phyloP scores from a whole-genome alignment of 2,113 vertebrate species.

The Oxyura jamaicensis region DNA sequence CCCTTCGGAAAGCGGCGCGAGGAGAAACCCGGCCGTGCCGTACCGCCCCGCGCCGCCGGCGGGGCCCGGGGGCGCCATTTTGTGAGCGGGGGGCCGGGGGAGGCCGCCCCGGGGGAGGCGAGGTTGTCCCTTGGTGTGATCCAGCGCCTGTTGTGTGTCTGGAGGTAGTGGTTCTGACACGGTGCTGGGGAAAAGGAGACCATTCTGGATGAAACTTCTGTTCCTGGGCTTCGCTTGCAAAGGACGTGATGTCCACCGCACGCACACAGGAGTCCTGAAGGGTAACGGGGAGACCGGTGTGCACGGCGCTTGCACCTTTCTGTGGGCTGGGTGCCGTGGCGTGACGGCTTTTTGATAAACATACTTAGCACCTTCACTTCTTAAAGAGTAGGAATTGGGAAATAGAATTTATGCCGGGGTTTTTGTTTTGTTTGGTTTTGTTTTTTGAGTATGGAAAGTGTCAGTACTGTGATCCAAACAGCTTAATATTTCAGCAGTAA shows the following conservation, averaged over 20 bases:
- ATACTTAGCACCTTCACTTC: not conserved
- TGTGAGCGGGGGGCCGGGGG: not conserved
- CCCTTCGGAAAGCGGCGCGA: too few species aligned
- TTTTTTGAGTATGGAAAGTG: not conserved
- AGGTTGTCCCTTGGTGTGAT: too few species aligned
- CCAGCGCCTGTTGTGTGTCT: not conserved
- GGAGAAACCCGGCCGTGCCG: too few species aligned
- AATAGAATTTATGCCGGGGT: not conserved
- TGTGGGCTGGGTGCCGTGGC: not conserved
- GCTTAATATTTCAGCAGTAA: not conserved
- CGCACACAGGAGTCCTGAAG: rapidly evolving
- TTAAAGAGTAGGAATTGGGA: not conserved
- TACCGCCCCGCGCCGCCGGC: too few species aligned
- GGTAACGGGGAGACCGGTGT: not conserved
- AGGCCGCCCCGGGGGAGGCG: too few species aligned
- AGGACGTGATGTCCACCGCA: rapidly evolving
- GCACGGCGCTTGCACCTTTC: rapidly evolving
- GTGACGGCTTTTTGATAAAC: rapidly evolving
- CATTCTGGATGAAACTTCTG: rapidly evolving
- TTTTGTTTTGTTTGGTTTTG: not conserved
- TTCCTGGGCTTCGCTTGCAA: not conserved
- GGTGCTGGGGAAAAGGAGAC: not conserved
- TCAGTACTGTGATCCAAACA: not conserved
- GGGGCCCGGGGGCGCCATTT: not conserved
- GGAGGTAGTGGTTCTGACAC: not conserved